Base-by-base conservation (phyloP, 2,888 invertebrate genomes). In the Nasonia oneida region DNA sequence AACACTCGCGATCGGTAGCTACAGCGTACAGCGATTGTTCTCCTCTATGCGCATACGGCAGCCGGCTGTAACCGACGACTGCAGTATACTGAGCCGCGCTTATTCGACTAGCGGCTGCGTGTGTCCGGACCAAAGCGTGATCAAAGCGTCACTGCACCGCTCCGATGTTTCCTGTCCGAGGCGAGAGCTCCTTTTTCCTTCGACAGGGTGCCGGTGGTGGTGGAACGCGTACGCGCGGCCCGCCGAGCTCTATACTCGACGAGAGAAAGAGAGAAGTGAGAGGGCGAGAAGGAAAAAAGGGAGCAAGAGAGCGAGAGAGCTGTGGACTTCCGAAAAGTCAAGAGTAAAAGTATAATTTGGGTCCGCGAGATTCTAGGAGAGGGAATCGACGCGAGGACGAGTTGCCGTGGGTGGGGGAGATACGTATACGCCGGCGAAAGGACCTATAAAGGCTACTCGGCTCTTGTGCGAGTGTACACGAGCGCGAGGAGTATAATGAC, bases 281-380 rank as follows among this genome's bases (percentile, higher is more conserved):
- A 14, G n/a, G 29, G 14, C 4, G n/a, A 39, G 18, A 57, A 50
- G 71, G 6, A 10, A 53, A 15, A 15, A 23, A 77, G 83, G 37
- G 81, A 81, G 81, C 71, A 23, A 33, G 76, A 8, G 73, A n/a
- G 29, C n/a, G 39, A 76, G 47, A 47, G 71, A n/a, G n/a, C 29
- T 70, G 74, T 42, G 80, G 77, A 86, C 84, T 86, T 86, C 86
- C 86, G 84, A 86, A 81, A 86, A 86, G 81, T 75, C 81, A 33
- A 71, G 84, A 84, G 86, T 84, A 84, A 84, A 82, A 82, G 86
- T 80, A 12, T n/a, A 70, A 77, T 80, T 80, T 81, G 83, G 85
- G 86, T 5, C 8, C 42, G 79, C 15, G 42, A 39, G 10, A 37
- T n/a, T 12, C 23, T n/a, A 71, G 18, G 84, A 64, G 70, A 42